A percentile compares a stretch with the other conserved stretches of the same genome.
phyloP scores from a whole-genome alignment of 1,140 invertebrate genomes.

The Drosophila cardini region DNA sequence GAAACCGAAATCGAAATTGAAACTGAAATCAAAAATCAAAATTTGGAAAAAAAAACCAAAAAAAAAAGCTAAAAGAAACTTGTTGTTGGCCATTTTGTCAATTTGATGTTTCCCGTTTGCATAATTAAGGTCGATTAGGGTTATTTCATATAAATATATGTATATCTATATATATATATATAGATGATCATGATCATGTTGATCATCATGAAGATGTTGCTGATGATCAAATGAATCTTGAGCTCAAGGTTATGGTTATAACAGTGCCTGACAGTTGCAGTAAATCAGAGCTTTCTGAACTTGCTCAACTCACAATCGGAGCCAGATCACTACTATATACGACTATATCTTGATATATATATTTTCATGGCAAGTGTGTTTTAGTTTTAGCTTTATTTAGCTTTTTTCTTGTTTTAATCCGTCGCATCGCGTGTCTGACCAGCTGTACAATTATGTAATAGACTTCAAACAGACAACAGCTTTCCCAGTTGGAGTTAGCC shows the following conservation, averaged over 20 bases:
- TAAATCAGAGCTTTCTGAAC: conserved; percentile 28
- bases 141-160: conserved; percentile 41
- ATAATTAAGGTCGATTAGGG: conserved; percentile 81
- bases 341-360: background rate
- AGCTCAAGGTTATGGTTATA: conserved; percentile 74
- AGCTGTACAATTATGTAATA: conserved; percentile 43
- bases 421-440: conserved; percentile 42
- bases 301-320: conserved; percentile 26
- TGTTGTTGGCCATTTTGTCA: conserved; percentile 40
- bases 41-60: background rate
- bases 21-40: conserved; percentile 23
- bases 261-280: conserved; percentile 45
- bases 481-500: conserved; percentile 29
- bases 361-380: background rate
- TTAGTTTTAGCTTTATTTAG: background rate
- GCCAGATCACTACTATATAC: background rate
- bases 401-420: background rate
- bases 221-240: conserved; percentile 53
- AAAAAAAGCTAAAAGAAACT: conserved; percentile 18
- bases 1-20: conserved; percentile 1
- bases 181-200: conserved; percentile 30
- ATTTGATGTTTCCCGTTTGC: conserved; percentile 58
- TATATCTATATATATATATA: too few species aligned
- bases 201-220: conserved; percentile 19
- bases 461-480: conserved; percentile 39